Percentiles rank a stretch among this genome's conserved stretches.
phyloP scores from a whole-genome alignment of 1,140 invertebrate species.

The Drosophila parabipectinata region DNA sequence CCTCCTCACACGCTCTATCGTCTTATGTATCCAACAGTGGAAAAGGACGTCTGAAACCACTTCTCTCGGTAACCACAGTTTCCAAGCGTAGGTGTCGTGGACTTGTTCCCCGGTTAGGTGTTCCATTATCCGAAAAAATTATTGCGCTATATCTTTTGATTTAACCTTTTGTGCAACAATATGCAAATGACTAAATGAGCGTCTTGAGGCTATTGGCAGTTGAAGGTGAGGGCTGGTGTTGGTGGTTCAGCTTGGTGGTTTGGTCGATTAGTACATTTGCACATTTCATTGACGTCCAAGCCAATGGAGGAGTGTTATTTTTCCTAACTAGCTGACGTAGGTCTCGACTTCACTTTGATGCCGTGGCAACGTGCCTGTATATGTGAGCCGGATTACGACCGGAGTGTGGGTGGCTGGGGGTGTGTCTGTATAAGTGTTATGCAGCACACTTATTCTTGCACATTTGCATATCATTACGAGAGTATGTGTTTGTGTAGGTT shows the following conservation, averaged over 20 bases:
- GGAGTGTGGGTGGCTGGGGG: background rate
- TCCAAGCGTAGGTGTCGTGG: no score
- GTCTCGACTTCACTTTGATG: conserved; percentile 66
- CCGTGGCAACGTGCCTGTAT: conserved; percentile 15
- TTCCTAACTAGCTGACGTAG: conserved; percentile 69
- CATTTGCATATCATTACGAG: conserved; percentile 78
- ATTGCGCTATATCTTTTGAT: conserved; percentile 71
- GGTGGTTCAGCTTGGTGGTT: conserved; percentile 38
- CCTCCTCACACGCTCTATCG: no score
- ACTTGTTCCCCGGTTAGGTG: no score
- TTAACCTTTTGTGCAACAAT: conserved; percentile 78
- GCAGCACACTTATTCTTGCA: conserved; percentile 76
- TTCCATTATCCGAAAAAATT: conserved; percentile 52
- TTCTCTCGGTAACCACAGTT: no score
- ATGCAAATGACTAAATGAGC: conserved; percentile 80
- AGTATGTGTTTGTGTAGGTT: conserved; percentile 34
- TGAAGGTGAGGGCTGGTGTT: background rate
- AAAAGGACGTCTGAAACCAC: no score
- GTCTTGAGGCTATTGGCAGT: conserved; percentile 51
- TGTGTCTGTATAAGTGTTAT: conserved; percentile 39
- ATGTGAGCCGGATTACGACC: background rate
- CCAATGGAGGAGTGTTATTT: conserved; percentile 26
- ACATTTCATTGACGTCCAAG: conserved; percentile 75
- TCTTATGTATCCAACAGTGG: no score
- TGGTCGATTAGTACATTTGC: conserved; percentile 79